phyloP scores from a whole-genome alignment of 2,113 vertebrate species.

The Oriolus oriolus region DNA sequence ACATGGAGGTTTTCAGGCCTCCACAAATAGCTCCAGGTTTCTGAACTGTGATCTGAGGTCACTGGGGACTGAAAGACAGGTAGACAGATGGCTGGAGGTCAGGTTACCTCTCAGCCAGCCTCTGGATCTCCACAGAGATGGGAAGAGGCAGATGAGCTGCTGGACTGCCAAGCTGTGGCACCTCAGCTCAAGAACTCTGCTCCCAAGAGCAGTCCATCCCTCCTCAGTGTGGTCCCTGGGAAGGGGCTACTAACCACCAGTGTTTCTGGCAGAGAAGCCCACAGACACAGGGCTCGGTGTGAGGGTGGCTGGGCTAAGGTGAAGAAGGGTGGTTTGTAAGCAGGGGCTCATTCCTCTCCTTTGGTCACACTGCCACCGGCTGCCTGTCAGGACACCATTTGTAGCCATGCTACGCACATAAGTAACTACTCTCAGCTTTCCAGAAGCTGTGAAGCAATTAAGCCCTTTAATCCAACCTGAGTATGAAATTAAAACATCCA shows the following conservation, averaged over 20 bases:
- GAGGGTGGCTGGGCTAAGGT: neutral
- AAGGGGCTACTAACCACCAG: accelerated
- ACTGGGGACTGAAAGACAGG: neutral
- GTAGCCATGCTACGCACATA: neutral
- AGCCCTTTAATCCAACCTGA: neutral
- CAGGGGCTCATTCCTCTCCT: neutral
- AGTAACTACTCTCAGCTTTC: neutral
- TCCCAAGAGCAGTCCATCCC: neutral
- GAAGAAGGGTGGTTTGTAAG: neutral
- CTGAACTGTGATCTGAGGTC: neutral
- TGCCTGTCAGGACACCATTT: neutral
- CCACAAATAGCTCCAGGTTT: neutral
- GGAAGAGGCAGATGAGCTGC: neutral
- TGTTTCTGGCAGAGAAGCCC: neutral
- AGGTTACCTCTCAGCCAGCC: neutral
- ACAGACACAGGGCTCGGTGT: accelerated
- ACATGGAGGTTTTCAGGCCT: neutral
- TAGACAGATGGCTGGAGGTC: neutral
- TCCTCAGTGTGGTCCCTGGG: neutral
- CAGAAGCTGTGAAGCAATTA: neutral
- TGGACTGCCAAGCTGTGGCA: accelerated
- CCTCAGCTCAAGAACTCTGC: neutral
- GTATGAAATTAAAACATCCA: neutral
- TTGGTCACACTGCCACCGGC: neutral
- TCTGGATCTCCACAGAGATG: accelerated